Base-by-base conservation (phyloP, 2,797 vertebrate genomes). In the Otolemur crassicaudatus region DNA sequence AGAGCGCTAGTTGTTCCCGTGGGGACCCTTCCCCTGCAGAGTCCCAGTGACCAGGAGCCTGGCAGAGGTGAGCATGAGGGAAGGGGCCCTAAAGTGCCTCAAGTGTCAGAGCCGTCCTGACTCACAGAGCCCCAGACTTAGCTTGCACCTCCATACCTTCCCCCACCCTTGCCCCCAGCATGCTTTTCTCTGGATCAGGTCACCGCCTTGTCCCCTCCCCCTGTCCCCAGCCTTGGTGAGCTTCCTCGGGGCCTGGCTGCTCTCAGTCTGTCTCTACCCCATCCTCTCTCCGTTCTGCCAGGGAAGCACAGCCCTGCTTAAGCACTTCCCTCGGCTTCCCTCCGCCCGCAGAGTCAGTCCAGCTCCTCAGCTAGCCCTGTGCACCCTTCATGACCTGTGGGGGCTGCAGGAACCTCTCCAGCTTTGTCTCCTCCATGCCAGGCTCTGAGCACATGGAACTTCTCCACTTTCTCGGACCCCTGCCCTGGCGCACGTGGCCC, bases 101-200 rank as follows among this genome's bases (percentile, higher is more conserved):
- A 8, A 14, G n/a, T 63, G 29, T 25, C 56, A n/a, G 67, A 80
- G 61, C 16, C 0, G 27, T 58, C 82, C 73, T 79, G 11, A 10
- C 2, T 4, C 31, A 0, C 7, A 0, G 17, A 53, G 4, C 29
- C 13, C 3, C 23, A 3, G 5, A 10, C 25, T 7, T 23, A 27
- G 9, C 31, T 40, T 10, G 11, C 58, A 58, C n/a, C n/a, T 58
- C 23, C 0, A 0, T 1, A 12, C n/a, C 29, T 46, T 13, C 5
- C 49, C 37, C 76, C 6, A 0, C 5, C 3, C 37, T 34, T 11
- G 3, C 11, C 27, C 61, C 65, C 75, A 34, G 12, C 6, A 8
- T 2, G 12, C 27, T 73, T 58, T 63, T 34, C 31, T 85, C 43
- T 80, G n/a, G 7, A 25, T 43, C n/a, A 13, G 14, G 43, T 43